A percentile compares a stretch with the other conserved stretches of the same genome.
Conservation (phyloP, 2,797 vertebrate genomes). For the Macropus fuliginosus region DNA sequence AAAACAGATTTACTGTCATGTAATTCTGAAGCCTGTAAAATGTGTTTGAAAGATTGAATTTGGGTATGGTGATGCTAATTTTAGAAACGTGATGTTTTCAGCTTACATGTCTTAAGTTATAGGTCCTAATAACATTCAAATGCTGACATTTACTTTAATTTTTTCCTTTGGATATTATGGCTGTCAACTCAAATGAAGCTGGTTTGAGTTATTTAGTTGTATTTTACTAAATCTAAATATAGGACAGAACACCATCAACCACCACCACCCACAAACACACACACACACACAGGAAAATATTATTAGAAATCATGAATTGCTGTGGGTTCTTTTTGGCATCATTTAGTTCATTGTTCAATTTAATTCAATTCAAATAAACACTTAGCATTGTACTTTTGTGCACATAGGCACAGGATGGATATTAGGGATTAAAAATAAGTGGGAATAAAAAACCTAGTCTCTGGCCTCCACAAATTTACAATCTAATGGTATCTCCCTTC, state of each 20-base stretch:
- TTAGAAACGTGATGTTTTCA: not conserved
- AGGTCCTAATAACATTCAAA: conserved; percentile 2
- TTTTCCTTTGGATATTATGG: conserved; percentile 5
- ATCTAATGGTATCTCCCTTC: not conserved
- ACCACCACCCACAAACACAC: not conserved
- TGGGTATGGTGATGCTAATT: not conserved
- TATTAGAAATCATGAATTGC: not conserved
- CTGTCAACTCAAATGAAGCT: not conserved
- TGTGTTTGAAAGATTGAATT: not conserved
- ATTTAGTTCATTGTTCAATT: not conserved
- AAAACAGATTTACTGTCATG: not conserved
- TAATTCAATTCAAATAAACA: not conserved
- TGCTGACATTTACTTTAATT: conserved; percentile 6
- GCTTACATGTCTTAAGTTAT: not conserved
- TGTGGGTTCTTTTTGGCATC: not conserved
- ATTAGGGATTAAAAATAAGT: not conserved
- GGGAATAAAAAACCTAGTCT: not conserved
- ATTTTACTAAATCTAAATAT: not conserved
- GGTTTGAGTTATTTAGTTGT: not conserved
- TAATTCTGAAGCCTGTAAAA: not conserved
- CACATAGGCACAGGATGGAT: not conserved
- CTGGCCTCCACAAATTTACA: not conserved
- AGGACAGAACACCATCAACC: not conserved
- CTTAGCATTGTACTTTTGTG: not conserved
- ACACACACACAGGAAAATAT: not conserved